Evolutionary conservation across 2,113 vertebrate species (phyloP).

Genomic region (Hiodon alosoides): DNA sequence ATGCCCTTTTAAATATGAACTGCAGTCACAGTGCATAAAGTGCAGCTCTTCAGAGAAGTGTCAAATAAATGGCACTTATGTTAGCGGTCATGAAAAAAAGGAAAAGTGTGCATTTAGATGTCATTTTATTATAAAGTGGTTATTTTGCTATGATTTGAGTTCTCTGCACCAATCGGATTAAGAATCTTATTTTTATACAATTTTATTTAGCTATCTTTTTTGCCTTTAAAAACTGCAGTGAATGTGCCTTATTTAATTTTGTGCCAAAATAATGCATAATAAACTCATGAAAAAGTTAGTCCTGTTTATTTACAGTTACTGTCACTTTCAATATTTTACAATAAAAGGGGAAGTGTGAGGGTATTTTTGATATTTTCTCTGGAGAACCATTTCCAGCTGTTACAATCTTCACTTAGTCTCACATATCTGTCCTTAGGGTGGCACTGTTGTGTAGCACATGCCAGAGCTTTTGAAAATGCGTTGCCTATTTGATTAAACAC

Average conservation of each 20-base stretch:
- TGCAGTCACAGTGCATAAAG: no score
- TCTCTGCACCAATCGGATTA: conserved; percentile 24
- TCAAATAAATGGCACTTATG: not conserved
- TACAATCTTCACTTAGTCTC: not conserved
- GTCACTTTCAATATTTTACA: not conserved
- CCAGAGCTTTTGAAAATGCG: no score
- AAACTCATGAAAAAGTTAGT: conserved; percentile 31
- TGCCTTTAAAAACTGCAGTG: conserved; percentile 40
- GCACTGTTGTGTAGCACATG: no score
- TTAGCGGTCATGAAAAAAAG: not conserved
- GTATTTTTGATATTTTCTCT: not conserved
- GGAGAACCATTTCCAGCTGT: not conserved
- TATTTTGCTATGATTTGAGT: conserved; percentile 8
- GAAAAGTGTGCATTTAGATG: not conserved
- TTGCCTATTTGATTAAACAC: no score
- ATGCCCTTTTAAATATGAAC: not conserved
- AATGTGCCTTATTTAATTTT: conserved; percentile 61
- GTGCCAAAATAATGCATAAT: conserved; percentile 45
- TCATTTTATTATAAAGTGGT: conserved; percentile 21
- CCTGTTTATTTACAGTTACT: not conserved
- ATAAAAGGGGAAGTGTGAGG: not conserved
- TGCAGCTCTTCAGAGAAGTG: not conserved
- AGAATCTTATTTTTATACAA: conserved; percentile 45
- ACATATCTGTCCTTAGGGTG: not conserved
- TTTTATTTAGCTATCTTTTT: conserved; percentile 31